phyloP scores from a whole-genome alignment of 2,113 vertebrate species.

The Sylvilagus bachmani region DNA sequence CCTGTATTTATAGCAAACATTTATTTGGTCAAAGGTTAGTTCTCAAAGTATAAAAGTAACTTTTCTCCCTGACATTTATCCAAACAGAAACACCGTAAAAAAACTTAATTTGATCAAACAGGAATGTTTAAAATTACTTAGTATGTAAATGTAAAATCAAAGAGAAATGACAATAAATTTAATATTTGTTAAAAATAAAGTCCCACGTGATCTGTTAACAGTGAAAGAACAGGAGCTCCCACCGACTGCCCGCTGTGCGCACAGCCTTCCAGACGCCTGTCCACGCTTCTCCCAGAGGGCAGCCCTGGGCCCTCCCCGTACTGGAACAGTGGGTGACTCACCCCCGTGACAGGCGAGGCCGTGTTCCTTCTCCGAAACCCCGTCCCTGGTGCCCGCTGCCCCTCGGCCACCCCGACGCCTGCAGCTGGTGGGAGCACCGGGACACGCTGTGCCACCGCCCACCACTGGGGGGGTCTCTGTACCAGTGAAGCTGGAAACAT shows the following conservation, averaged over 20 bases:
- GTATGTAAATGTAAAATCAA: conserved; percentile 27
- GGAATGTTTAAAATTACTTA: conserved; percentile 28
- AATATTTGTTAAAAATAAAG: background rate
- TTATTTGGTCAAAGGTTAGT: conserved; percentile 72
- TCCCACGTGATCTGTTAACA: background rate
- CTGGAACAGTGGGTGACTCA: too few species aligned
- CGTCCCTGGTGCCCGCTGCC: too few species aligned
- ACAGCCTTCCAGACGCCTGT: too few species aligned
- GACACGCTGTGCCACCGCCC: too few species aligned
- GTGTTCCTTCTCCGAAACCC: too few species aligned
- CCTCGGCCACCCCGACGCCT: too few species aligned
- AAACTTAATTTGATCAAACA: conserved; percentile 55
- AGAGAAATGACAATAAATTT: background rate
- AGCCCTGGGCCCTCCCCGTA: too few species aligned
- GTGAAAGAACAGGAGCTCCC: background rate
- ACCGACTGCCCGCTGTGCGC: too few species aligned
- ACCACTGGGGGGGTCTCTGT: too few species aligned
- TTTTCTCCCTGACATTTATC: conserved; percentile 28
- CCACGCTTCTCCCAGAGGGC: too few species aligned
- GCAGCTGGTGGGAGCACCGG: too few species aligned
- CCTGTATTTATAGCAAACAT: background rate
- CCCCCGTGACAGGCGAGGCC: too few species aligned
- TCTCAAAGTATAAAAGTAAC: conserved; percentile 66
- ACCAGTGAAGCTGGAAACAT: background rate
- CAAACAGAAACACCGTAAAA: conserved; percentile 44